Evolutionary conservation across 2,797 vertebrate species (phyloP), one percentile per base, ranked within the genome.

Genomic region (Aulostomus chinensis): DNA sequence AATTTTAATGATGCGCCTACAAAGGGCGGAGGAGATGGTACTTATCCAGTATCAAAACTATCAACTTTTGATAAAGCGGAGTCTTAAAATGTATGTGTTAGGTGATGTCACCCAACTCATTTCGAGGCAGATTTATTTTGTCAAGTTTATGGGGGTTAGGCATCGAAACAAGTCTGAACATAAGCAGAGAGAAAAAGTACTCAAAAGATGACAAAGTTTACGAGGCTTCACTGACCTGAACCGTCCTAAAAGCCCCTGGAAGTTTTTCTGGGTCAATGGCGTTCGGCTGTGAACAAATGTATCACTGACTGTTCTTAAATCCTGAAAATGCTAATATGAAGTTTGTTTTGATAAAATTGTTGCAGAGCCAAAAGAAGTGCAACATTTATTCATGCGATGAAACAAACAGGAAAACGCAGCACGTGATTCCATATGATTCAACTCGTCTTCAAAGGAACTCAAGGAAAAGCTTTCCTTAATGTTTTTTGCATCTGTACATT

Each of bases 201-300:
- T n/a, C n/a, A 43, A 5, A 67, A 51, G 65, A 57, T 28, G 25
- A 54, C 29, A 31, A 21, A 38, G 15, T 52, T 71, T 36, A 51
- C 7, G 18, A 55, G 46, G n/a, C 47, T 69, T 16, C 21, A 7
- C 30, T 58, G 39, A 76, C 48, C 56, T 31, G 31, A 48, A 46
- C 30, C n/a, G n/a, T n/a, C n/a, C n/a, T n/a, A n/a, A 35, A 45
- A 6, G 20, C 28, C 18, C 25, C 25, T 1, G 15, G 54, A 53
- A 42, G 34, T 39, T 40, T 43, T 21, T 55, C 30, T 20, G 33
- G 9, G 38, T 66, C 66, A 32, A 37, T 7, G 26, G n/a, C 21
- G 34, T 48, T 60, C 30, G 34, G 48, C 31, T 43, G 36, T 46
- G 64, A 78, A 65, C 48, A 62, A 40, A 61, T 54, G 54, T 64